Evolutionary conservation across 1,140 invertebrate genomes (phyloP).

Genomic region (Drosophila pachea): DNA sequence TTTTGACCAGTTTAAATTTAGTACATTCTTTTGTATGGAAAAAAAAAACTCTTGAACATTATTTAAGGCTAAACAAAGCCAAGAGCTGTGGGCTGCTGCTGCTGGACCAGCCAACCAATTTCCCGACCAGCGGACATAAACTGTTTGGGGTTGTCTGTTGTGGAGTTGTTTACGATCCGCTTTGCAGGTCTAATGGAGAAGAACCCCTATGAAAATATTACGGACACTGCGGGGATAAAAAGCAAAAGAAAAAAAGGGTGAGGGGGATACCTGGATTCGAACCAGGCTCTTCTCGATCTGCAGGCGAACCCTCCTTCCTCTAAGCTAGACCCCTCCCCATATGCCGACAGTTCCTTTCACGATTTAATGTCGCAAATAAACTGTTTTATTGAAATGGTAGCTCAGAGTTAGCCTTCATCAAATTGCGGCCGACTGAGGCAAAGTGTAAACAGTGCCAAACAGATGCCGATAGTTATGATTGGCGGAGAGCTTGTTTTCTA

Average conservation of each 20-base stretch:
- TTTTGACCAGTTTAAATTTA: slow-evolving; percentile 18
- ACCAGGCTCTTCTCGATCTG: slow-evolving; percentile 96
- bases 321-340: slow-evolving; percentile 93
- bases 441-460: background rate
- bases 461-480: background rate
- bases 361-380: no score
- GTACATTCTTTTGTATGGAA: slow-evolving; percentile 13
- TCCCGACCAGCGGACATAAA: slow-evolving; percentile 25
- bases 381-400: background rate
- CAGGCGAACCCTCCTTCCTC: slow-evolving; percentile 96
- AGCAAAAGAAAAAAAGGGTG: background rate
- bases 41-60: slow-evolving; percentile 36
- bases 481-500: background rate
- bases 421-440: background rate
- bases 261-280: slow-evolving; percentile 96
- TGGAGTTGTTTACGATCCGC: slow-evolving; percentile 26
- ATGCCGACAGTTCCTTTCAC: background rate
- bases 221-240: background rate
- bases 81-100: slow-evolving; percentile 20
- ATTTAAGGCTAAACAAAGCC: slow-evolving; percentile 44
- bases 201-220: background rate
- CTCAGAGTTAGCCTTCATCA: no score
- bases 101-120: slow-evolving; percentile 5
- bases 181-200: slow-evolving; percentile 8
- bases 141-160: slow-evolving; percentile 17